phyloP scores from a whole-genome alignment of 2,888 invertebrate genomes.

The Dynastes tityus region DNA sequence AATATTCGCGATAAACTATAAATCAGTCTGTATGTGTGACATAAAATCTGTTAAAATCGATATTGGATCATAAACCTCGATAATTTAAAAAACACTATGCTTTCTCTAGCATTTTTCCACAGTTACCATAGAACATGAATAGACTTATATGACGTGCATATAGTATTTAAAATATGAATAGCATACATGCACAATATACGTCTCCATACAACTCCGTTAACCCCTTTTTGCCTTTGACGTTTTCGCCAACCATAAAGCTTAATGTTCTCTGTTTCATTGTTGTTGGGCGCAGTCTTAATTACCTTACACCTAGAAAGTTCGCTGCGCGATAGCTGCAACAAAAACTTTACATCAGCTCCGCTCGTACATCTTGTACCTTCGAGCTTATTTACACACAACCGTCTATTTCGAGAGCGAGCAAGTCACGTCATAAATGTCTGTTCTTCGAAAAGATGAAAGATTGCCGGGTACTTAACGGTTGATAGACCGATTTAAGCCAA shows the following conservation, averaged over 20 bases:
- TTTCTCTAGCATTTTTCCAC: too few species aligned
- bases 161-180: neutral
- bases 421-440: slow-evolving; percentile 10
- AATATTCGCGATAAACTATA: too few species aligned
- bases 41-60: too few species aligned
- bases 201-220: neutral
- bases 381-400: neutral
- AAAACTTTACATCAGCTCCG: neutral
- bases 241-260: slow-evolving; percentile 1
- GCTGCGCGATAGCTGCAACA: neutral
- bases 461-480: slow-evolving; percentile 9
- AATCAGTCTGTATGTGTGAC: too few species aligned
- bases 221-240: neutral
- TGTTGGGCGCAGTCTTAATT: neutral
- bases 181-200: slow-evolving; percentile 3
- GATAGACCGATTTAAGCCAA: slow-evolving; percentile 3
- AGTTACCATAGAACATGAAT: too few species aligned
- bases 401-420: neutral
- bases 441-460: slow-evolving; percentile 17
- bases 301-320: slow-evolving; percentile 6
- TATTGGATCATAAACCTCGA: too few species aligned
- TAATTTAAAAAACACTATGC: too few species aligned
- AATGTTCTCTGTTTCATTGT: slow-evolving; percentile 9
- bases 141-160: too few species aligned
- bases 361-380: neutral